These are phyloP conservation scores for Ernsta delagoae DNA, from an alignment of 2,888 invertebrate genomes.

Conservation along the genomic window DNA sequence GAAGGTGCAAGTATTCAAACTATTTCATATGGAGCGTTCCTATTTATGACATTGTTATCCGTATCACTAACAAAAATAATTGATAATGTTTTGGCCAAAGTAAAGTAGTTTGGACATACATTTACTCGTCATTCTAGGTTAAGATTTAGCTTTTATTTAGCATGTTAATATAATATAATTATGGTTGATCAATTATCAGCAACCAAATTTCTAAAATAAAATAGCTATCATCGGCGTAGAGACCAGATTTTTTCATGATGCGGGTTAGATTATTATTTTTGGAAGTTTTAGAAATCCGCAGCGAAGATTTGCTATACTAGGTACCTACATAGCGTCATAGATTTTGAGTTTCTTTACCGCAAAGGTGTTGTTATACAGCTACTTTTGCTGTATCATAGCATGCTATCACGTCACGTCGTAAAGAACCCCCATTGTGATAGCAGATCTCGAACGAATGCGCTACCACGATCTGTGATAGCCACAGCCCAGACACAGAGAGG, in stretches of 20 bases:
- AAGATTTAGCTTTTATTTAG: too few species aligned
- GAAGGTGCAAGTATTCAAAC: not conserved
- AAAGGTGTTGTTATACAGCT: not conserved
- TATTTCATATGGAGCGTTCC: not conserved
- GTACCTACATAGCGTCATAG: too few species aligned
- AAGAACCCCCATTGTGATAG: constrained; percentile 39
- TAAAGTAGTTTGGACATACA: not conserved
- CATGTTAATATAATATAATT: too few species aligned
- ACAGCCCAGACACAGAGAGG: not conserved
- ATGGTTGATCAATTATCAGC: not conserved
- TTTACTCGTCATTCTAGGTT: not conserved
- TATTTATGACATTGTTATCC: not conserved
- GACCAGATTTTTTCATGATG: not conserved
- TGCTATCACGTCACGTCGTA: constrained; percentile 14
- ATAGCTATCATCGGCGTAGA: not conserved
- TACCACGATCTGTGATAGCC: constrained; percentile 3
- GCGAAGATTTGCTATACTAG: not conserved
- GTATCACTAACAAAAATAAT: not conserved
- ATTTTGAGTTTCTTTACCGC: not conserved
- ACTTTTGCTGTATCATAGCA: constrained; percentile 1
- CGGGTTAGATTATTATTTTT: not conserved
- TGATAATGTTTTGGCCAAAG: not conserved
- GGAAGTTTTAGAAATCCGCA: not conserved
- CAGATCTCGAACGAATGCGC: constrained; percentile 35
- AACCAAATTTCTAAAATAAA: not conserved